Percentiles rank a stretch among this genome's conserved stretches.
Conservation (phyloP, 1,140 invertebrate genomes). For the Homalodisca vitripennis region DNA sequence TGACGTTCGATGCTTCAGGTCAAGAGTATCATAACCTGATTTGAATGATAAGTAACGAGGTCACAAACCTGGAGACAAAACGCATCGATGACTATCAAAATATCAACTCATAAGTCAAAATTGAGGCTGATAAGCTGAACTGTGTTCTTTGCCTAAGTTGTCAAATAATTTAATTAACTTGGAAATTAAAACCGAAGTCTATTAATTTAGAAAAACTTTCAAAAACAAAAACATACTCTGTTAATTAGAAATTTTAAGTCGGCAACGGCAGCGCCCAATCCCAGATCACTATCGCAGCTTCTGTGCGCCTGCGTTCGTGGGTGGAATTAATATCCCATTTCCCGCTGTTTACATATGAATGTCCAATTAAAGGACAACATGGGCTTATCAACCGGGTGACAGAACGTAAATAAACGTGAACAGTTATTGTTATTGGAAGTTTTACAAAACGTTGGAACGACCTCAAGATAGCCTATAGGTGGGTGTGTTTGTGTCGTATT, state of each 20-base stretch:
- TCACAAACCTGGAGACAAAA: no score
- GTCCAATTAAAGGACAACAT: slow-evolving; percentile 17
- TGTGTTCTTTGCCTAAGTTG: no score
- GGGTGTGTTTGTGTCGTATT: not conserved
- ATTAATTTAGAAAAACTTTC: no score
- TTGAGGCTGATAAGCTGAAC: no score
- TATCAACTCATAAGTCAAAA: no score
- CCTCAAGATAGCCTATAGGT: not conserved
- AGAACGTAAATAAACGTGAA: not conserved
- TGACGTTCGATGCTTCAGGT: no score
- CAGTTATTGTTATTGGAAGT: slow-evolving; percentile 15
- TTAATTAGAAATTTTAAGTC: slow-evolving; percentile 4
- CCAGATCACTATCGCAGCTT: slow-evolving; percentile 1
- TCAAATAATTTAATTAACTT: no score
- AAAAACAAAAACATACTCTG: not conserved
- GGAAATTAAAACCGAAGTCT: no score
- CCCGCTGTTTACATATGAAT: slow-evolving; percentile 19
- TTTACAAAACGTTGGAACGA: no score
- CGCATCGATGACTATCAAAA: no score
- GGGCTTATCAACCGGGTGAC: slow-evolving; percentile 4
- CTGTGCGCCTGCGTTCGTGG: slow-evolving; percentile 11
- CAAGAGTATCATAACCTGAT: no score
- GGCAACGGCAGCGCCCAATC: not conserved
- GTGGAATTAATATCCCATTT: slow-evolving; percentile 24
- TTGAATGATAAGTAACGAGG: no score